Conservation (phyloP, 2,797 vertebrate species). For the Sebastes oblongus region DNA sequence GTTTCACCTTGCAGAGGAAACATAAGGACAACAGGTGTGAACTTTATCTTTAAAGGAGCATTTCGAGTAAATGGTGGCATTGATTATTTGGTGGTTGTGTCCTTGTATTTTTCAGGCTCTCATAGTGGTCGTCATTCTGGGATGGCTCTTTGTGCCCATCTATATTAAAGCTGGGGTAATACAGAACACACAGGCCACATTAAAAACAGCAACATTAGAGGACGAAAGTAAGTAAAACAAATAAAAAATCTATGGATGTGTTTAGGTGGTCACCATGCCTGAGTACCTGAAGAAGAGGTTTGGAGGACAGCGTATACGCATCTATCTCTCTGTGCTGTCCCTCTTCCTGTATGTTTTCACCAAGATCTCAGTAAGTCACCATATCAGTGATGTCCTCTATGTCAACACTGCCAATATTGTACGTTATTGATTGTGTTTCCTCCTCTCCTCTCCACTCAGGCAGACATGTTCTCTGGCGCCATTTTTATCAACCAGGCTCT, state of each 20-base stretch:
- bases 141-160: slow-evolving; percentile 97
- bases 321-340: slow-evolving; percentile 92
- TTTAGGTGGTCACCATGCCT: slow-evolving; percentile 94
- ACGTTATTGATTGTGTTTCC: background rate
- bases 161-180: slow-evolving; percentile 93
- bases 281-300: slow-evolving; percentile 94
- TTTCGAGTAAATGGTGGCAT: background rate
- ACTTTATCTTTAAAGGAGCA: background rate
- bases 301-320: slow-evolving; percentile 90
- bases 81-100: background rate
- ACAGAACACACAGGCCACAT: background rate
- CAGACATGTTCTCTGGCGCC: slow-evolving; percentile 96
- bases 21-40: background rate
- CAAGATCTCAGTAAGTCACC: slow-evolving; percentile 92
- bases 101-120: slow-evolving; percentile 84
- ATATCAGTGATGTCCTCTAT: background rate
- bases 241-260: background rate
- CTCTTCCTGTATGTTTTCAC: slow-evolving; percentile 89
- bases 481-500: slow-evolving; percentile 93
- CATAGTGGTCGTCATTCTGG: slow-evolving; percentile 88
- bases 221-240: background rate
- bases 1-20: background rate
- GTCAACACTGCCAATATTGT: background rate
- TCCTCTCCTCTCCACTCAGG: slow-evolving; percentile 71
- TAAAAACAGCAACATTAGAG: background rate